phyloP scores from a whole-genome alignment of 2,797 vertebrate species.

The Tachyglossus aculeatus region DNA sequence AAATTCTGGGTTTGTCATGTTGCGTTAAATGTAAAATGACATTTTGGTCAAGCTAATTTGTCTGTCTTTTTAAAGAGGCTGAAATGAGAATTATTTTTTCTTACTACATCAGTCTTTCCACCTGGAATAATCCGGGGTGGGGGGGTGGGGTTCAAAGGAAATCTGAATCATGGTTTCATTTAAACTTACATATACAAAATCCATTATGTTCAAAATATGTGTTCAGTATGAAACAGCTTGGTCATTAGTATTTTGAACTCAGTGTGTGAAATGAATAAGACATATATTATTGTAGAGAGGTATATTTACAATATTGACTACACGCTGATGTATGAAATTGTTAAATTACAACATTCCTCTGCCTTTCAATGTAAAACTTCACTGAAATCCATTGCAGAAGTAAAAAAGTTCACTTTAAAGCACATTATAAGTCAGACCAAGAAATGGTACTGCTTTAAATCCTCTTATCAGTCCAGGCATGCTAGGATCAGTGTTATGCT shows the following conservation, averaged over 20 bases:
- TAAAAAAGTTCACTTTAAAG: slow-evolving; percentile 5
- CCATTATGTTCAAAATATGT: too few species aligned
- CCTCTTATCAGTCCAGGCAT: slow-evolving; percentile 30
- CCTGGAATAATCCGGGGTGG: neutral
- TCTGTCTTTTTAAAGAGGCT: neutral
- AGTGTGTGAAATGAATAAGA: too few species aligned
- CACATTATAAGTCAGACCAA: slow-evolving; percentile 11
- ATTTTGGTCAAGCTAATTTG: neutral
- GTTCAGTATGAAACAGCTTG: too few species aligned
- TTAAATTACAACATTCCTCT: slow-evolving; percentile 1
- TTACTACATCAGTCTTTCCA: neutral
- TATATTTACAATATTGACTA: too few species aligned
- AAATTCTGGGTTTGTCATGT: neutral
- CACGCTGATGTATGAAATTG: slow-evolving; percentile 8
- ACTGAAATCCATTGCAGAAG: slow-evolving; percentile 16
- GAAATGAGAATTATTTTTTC: neutral
- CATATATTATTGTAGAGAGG: too few species aligned
- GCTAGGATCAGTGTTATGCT: slow-evolving; percentile 13
- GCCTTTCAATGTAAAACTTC: neutral
- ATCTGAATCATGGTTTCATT: too few species aligned
- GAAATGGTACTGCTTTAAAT: slow-evolving; percentile 19
- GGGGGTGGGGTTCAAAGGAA: too few species aligned
- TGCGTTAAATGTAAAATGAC: neutral
- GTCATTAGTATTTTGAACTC: too few species aligned
- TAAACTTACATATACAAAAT: too few species aligned